phyloP scores from a whole-genome alignment of 2,888 invertebrate species.

The Listrodromus nycthemerus region DNA sequence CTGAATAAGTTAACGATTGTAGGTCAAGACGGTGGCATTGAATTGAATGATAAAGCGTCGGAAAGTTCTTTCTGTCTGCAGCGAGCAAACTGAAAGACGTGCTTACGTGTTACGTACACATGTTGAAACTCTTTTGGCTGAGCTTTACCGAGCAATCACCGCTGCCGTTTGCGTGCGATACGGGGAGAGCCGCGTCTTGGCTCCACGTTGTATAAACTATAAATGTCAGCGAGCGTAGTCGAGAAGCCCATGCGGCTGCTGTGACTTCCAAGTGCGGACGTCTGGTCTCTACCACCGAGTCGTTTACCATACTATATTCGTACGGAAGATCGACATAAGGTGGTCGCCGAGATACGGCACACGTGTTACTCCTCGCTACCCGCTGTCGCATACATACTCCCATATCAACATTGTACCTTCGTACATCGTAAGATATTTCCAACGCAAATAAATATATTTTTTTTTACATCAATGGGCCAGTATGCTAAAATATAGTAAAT shows the following conservation, averaged over 20 bases:
- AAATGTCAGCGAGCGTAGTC: slow-evolving; percentile 36
- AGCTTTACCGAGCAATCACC: background rate
- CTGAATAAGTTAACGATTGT: slow-evolving; percentile 39
- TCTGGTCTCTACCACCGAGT: slow-evolving; percentile 41
- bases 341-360: slow-evolving; percentile 41
- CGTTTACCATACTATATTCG: slow-evolving; percentile 21
- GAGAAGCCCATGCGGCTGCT: slow-evolving; percentile 30
- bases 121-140: slow-evolving; percentile 21
- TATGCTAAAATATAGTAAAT: background rate
- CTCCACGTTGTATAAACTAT: slow-evolving; percentile 44
- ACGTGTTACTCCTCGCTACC: slow-evolving; percentile 33
- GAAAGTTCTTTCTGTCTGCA: slow-evolving; percentile 40
- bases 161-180: slow-evolving; percentile 18
- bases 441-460: background rate
- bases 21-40: slow-evolving; percentile 59
- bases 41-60: slow-evolving; percentile 49
- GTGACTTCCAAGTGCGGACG: slow-evolving; percentile 46
- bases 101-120: slow-evolving; percentile 18
- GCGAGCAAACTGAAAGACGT: slow-evolving; percentile 43
- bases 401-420: slow-evolving; percentile 3
- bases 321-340: slow-evolving; percentile 50
- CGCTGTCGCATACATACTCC: background rate
- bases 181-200: slow-evolving; percentile 15
- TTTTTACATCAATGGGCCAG: background rate
- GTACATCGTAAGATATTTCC: background rate